phyloP scores from a whole-genome alignment of 92 coral and sea anemone genomes.

The Actinernus sp. region DNA sequence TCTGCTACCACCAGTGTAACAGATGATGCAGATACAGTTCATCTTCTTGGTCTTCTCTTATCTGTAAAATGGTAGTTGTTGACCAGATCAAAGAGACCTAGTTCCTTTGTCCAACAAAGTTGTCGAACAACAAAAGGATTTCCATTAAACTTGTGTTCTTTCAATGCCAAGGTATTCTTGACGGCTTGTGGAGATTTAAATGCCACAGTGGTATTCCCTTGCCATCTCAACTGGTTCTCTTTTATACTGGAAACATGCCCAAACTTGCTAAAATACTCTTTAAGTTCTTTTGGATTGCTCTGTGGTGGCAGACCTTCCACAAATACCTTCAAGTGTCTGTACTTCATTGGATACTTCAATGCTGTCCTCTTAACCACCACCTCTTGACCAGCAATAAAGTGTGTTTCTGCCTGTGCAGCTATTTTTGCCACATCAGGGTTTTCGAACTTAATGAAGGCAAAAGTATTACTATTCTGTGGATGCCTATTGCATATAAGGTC shows the following conservation, averaged over 20 bases:
- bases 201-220: not conserved
- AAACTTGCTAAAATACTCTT: slow-evolving; percentile 24
- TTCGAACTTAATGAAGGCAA: slow-evolving; percentile 14
- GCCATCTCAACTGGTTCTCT: not conserved
- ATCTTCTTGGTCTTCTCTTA: not conserved
- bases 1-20: no score
- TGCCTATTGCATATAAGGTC: slow-evolving; percentile 18
- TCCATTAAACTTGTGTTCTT: not conserved
- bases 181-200: not conserved
- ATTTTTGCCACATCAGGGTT: not conserved
- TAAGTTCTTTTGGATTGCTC: slow-evolving; percentile 18
- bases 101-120: slow-evolving; percentile 2
- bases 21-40: no score
- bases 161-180: not conserved
- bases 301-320: slow-evolving; percentile 38
- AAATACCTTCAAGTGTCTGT: slow-evolving; percentile 36
- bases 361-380: slow-evolving; percentile 48
- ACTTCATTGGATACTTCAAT: slow-evolving; percentile 28
- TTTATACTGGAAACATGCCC: slow-evolving; percentile 19
- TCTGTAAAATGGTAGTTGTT: slow-evolving; percentile 4
- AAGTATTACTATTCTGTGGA: slow-evolving; percentile 10
- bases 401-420: slow-evolving; percentile 2
- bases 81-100: slow-evolving; percentile 1
- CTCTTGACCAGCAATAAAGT: slow-evolving; percentile 15
- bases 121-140: not conserved